Percentiles rank a stretch among this genome's conserved stretches.
Evolutionary conservation across 92 coral and sea anemone genomes (phyloP).

Genomic region (Micromussa lordhowensis): DNA sequence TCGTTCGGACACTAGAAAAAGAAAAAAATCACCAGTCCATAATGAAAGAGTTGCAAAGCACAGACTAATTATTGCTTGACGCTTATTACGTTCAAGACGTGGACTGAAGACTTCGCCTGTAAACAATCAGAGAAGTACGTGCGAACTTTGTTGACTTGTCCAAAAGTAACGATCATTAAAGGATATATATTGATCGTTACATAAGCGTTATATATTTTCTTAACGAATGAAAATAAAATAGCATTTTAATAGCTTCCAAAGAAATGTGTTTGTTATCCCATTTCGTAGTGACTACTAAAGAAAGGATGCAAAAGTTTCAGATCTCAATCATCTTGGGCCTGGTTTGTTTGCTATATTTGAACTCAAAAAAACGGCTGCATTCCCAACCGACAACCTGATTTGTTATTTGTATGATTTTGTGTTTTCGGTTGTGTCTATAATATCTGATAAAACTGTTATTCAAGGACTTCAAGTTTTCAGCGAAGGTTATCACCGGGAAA

Average conservation of each 20-base stretch:
- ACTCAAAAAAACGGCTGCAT: background rate
- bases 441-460: background rate
- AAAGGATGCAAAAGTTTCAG: background rate
- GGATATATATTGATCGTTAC: background rate
- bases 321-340: background rate
- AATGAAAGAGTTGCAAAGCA: background rate
- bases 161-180: background rate
- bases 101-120: background rate
- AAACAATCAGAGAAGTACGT: background rate
- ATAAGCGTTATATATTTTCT: background rate
- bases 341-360: background rate
- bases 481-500: constrained; percentile 1
- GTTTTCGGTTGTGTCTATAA: background rate
- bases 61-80: background rate
- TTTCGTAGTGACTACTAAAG: background rate
- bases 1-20: background rate
- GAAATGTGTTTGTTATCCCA: background rate
- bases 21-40: background rate
- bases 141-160: background rate
- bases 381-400: background rate
- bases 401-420: background rate
- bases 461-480: background rate
- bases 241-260: background rate
- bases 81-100: background rate
- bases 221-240: background rate